A percentile compares a stretch with the other conserved stretches of the same genome.
These are phyloP conservation scores for Apotomis capreana DNA, from an alignment of 2,888 invertebrate genomes.

Conservation along the genomic window DNA sequence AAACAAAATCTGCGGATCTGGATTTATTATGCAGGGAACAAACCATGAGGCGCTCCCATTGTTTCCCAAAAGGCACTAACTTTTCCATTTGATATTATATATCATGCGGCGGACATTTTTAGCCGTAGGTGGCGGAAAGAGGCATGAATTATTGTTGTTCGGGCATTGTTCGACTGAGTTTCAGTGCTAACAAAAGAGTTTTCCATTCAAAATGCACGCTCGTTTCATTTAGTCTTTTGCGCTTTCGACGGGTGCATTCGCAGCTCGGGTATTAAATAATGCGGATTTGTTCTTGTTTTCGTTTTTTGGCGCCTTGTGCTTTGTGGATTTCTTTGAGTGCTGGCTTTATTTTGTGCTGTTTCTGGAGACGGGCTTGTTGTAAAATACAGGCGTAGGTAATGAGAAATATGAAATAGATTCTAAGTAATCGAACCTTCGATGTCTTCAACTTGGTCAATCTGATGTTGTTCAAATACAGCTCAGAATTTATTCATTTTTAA, in stretches of 20 bases:
- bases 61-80: slow-evolving; percentile 80
- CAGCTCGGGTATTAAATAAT: slow-evolving; percentile 78
- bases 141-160: slow-evolving; percentile 83
- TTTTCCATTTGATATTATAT: slow-evolving; percentile 81
- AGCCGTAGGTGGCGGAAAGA: slow-evolving; percentile 83
- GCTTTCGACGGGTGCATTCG: slow-evolving; percentile 78
- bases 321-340: slow-evolving; percentile 53
- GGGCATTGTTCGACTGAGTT: slow-evolving; percentile 78
- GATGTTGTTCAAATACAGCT: no score
- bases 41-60: slow-evolving; percentile 68
- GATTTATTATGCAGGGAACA: slow-evolving; percentile 69
- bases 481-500: no score
- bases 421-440: no score
- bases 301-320: slow-evolving; percentile 61
- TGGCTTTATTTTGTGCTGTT: slow-evolving; percentile 20
- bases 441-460: no score
- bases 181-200: slow-evolving; percentile 79
- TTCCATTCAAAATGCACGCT: slow-evolving; percentile 81
- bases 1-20: slow-evolving; percentile 50
- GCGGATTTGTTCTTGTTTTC: slow-evolving; percentile 61
- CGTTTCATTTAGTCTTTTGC: slow-evolving; percentile 83
- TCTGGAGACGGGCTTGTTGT: not conserved
- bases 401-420: not conserved
- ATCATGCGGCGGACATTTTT: slow-evolving; percentile 82
- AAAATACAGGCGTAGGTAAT: not conserved